phyloP scores from a whole-genome alignment of 2,113 vertebrate genomes.

The Rousettus leschenaultii region DNA sequence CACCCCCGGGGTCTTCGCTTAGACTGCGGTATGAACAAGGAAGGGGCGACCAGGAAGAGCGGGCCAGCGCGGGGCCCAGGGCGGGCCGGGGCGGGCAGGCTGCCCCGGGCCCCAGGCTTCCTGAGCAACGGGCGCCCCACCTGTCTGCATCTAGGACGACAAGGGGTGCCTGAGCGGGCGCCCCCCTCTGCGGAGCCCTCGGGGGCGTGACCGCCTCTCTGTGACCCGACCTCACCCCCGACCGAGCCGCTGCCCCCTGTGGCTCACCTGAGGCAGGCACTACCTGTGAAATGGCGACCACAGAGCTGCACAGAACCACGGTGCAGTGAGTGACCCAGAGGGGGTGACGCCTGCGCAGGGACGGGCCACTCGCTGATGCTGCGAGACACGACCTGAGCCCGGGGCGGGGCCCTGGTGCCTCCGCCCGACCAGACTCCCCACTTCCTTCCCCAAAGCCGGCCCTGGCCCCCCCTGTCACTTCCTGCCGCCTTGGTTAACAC shows the following conservation, averaged over 20 bases:
- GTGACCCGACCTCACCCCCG: no score
- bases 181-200: no score
- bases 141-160: no score
- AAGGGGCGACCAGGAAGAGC: background rate
- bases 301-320: background rate
- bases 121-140: background rate
- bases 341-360: fast-evolving
- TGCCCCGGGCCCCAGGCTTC: background rate
- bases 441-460: background rate
- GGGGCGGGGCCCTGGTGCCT: no score
- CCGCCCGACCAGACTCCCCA: background rate
- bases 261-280: no score
- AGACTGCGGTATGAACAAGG: background rate
- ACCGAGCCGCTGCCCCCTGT: background rate
- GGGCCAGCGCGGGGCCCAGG: no score
- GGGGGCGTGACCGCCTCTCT: no score
- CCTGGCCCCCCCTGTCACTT: fast-evolving
- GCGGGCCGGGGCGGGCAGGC: no score
- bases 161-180: no score
- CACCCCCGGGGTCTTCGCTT: background rate
- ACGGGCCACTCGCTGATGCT: fast-evolving
- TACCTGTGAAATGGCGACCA: background rate
- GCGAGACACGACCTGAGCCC: background rate
- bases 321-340: no score
- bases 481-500: background rate